Percentiles rank a stretch among this genome's conserved stretches.
phyloP scores from a whole-genome alignment of 2,797 vertebrate genomes.

The Xenops minutus region DNA sequence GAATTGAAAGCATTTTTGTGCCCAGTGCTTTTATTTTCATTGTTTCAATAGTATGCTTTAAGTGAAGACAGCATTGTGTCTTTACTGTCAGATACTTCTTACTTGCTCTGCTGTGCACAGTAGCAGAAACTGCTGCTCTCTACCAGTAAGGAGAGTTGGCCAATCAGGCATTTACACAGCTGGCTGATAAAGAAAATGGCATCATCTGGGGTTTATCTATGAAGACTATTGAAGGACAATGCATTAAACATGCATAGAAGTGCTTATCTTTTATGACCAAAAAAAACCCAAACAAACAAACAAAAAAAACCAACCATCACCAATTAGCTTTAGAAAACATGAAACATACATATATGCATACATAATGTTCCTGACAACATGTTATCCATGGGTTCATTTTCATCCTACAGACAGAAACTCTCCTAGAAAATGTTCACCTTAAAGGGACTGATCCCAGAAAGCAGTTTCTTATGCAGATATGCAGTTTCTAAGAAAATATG shows the following conservation, averaged over 20 bases:
- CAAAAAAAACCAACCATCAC: too few relatives aligned
- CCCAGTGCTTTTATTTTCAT: neutral
- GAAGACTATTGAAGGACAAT: neutral
- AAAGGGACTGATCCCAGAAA: neutral
- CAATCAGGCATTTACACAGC: neutral
- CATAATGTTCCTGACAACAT: neutral
- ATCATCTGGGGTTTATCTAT: neutral
- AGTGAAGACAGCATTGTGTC: neutral
- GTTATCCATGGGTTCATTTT: neutral
- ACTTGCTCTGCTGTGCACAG: neutral
- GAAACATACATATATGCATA: fast-evolving
- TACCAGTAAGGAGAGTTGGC: neutral
- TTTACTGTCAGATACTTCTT: neutral
- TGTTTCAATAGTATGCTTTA: neutral
- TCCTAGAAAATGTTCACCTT: neutral
- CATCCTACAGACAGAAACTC: neutral
- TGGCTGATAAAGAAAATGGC: neutral
- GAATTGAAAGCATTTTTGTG: neutral
- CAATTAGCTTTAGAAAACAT: neutral
- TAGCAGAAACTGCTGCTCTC: neutral
- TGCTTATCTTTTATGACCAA: neutral
- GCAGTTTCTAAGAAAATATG: neutral
- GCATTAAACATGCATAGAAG: neutral
- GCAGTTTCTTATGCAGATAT: neutral
- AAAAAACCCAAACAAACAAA: neutral